Conservation (phyloP, 1,140 invertebrate genomes). For the Bombus polaris region DNA sequence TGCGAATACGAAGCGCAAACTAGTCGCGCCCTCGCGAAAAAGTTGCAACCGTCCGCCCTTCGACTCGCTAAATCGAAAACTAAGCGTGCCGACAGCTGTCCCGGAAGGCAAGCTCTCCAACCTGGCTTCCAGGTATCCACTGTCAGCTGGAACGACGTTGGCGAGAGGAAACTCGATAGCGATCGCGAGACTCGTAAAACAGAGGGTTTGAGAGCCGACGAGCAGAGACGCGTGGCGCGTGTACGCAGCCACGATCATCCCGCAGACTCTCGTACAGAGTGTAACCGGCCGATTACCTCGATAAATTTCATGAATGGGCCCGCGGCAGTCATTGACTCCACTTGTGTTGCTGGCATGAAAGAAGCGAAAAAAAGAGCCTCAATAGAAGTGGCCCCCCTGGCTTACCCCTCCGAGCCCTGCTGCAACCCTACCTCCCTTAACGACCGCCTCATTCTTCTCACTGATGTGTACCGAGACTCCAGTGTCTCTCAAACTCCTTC, state of each 20-base stretch:
- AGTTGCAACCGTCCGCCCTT: not conserved
- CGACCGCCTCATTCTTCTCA: conserved; percentile 8
- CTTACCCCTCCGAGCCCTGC: conserved; percentile 1
- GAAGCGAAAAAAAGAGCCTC: conserved; percentile 47
- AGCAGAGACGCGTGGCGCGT: conserved; percentile 26
- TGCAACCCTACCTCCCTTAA: conserved; percentile 7
- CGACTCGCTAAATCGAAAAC: not conserved
- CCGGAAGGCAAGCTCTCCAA: not conserved
- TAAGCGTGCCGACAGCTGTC: not conserved
- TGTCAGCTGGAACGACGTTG: not conserved
- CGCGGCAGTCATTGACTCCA: conserved; percentile 64
- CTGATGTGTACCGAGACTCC: not conserved
- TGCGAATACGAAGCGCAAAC: not conserved
- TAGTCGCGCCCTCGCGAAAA: not conserved
- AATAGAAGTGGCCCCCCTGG: conserved; percentile 21
- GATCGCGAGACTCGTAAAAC: conserved; percentile 5
- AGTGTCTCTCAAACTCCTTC: conserved; percentile 16
- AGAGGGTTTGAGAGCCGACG: not conserved
- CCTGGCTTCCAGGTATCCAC: conserved; percentile 1
- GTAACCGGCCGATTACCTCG: conserved; percentile 64
- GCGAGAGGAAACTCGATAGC: conserved; percentile 4
- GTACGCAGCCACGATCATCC: not conserved
- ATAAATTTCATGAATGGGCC: conserved; percentile 72
- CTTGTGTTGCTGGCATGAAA: conserved; percentile 52
- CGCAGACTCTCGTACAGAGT: conserved; percentile 26